A percentile compares a stretch with the other conserved stretches of the same genome.
Conservation (phyloP, 1,140 invertebrate species). For the Brevipalpus yothersi region DNA sequence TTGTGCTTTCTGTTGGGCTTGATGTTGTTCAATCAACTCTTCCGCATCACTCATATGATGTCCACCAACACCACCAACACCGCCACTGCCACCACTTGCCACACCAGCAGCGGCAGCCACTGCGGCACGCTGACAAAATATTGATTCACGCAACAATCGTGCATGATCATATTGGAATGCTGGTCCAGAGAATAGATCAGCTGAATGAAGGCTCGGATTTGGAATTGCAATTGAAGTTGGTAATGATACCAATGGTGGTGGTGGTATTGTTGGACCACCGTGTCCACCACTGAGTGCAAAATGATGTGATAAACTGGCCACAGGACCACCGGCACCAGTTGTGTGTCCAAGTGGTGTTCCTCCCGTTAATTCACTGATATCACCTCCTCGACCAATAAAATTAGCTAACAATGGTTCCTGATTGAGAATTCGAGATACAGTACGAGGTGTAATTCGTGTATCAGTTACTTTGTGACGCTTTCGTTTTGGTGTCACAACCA, state of each 20-base stretch:
- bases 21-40: not conserved
- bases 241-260: slow-evolving; percentile 57
- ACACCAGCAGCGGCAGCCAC: slow-evolving; percentile 8
- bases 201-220: slow-evolving; percentile 80
- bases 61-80: not conserved
- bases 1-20: not conserved
- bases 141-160: slow-evolving; percentile 3
- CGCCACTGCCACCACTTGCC: not conserved
- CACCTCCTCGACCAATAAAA: not conserved
- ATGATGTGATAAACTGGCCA: not conserved
- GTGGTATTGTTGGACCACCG: slow-evolving; percentile 23
- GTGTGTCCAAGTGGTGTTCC: not conserved
- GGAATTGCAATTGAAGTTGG: slow-evolving; percentile 83
- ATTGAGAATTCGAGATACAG: slow-evolving; percentile 55
- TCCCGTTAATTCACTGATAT: not conserved
- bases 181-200: slow-evolving; percentile 48
- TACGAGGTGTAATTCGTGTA: slow-evolving; percentile 71
- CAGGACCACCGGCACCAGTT: not conserved
- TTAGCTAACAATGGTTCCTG: slow-evolving; percentile 8
- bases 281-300: not conserved
- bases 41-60: not conserved
- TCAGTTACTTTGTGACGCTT: slow-evolving; percentile 94
- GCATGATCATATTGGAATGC: slow-evolving; percentile 24
- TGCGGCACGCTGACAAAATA: slow-evolving; percentile 8
- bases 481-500: slow-evolving; percentile 65